Evolutionary conservation across 2,113 vertebrate species (phyloP), one percentile per base, ranked within the genome.

Genomic region (Corythornis cristatus): DNA sequence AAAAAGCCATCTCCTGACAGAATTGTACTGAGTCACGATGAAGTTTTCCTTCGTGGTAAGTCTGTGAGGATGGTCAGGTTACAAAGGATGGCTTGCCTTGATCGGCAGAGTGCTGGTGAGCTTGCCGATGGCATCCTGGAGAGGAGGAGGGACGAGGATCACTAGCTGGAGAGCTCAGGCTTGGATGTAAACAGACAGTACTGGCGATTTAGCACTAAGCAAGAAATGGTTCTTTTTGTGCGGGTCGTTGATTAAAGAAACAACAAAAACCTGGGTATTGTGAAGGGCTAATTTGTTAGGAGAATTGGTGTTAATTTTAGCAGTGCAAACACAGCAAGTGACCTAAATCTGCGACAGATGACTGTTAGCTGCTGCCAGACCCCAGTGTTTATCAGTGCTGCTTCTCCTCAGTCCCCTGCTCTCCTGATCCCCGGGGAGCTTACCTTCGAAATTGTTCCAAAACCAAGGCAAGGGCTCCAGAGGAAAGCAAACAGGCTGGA

Each of bases 11-110:
- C 83, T 88, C 89, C 91, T 92, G 66, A 70, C 83, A 94, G 86
- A 91, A 68, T 94, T 89, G 40, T 66, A 88, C 87, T 93, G 93
- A 96, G 89, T 95, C 94, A 92, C 87, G 86, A 56, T 95, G 93
- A 88, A 93, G 89, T 83, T 96, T 96, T 94, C 83, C 90, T 85
- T 64, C 88, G 5, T 92, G 96, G 96, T 97, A 96, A 97, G 96
- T 96, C 92, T 58, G 86, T 81, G 89, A 95, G 89, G 67, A 66
- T 79, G 75, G 95, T 94, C 85, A 93, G 87, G 82, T 93, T 94
- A 92, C 83, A 85, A 29, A 72, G 9, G 85, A 56, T 93, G 92
- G 89, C 88, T 96, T 54, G 80, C 51, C 83, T 57, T 79, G 50
- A 60, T 89, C 19, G 77, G 46, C 15, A 53, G 21, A 50, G 62